Evolutionary conservation across 2,113 vertebrate genomes (phyloP).

Genomic region (Zapus hudsonius): DNA sequence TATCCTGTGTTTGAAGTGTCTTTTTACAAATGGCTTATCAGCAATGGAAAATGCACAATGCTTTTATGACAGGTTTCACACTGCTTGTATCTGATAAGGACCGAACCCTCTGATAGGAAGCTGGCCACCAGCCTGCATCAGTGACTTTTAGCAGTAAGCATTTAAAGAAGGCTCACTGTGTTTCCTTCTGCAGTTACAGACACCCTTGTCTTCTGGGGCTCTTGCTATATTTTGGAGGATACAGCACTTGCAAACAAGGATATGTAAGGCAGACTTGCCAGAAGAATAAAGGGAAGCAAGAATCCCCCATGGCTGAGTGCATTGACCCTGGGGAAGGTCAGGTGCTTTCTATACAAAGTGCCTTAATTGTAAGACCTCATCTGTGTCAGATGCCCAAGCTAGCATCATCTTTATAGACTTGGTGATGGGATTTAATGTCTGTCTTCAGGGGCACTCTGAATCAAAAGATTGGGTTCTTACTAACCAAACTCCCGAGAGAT

Average conservation of each 20-base stretch:
- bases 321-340: neutral
- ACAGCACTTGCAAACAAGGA: rapidly evolving
- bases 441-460: neutral
- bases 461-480: neutral
- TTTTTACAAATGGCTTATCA: constrained; percentile 35
- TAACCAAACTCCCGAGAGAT: neutral
- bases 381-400: too few relatives aligned
- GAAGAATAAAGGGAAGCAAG: neutral
- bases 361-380: neutral
- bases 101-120: neutral
- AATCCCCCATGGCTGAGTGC: neutral
- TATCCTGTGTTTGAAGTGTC: constrained; percentile 33
- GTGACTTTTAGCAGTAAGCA: neutral
- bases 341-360: neutral
- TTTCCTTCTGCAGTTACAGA: neutral
- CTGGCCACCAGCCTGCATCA: neutral
- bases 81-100: neutral
- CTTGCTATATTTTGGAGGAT: neutral
- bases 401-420: neutral
- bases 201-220: neutral
- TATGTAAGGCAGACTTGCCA: neutral
- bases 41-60: neutral
- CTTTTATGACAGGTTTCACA: neutral
- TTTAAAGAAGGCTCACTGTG: neutral
- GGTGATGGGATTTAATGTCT: neutral